Base-by-base conservation (phyloP, 2,888 invertebrate genomes). In the Caradrina kadenii region DNA sequence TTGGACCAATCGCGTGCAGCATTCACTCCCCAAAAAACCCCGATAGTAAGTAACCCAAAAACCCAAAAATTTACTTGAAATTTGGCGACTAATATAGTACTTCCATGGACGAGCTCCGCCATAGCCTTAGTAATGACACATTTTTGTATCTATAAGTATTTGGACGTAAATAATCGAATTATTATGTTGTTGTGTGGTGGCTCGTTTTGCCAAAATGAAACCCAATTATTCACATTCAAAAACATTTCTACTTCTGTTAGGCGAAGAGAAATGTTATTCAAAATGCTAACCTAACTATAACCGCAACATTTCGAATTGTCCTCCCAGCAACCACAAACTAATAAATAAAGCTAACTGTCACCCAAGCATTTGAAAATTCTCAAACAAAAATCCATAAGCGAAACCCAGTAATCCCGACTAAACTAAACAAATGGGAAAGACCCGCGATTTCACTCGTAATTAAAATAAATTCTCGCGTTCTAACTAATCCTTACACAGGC, bases 391-490 rank as follows among this genome's bases (percentile, higher is more conserved):
- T 48, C 55, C 21, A 22, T 69, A 61, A 75, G 31, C 63, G 48
- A 59, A 66, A 59, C 35, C 55, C 10, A 17, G 39, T 81, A 82
- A 82, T 76, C 79, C 79, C 11, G 11, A 53, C 69, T 81, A 79
- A 83, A 79, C 79, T 71, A 67, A 81, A 83, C 69, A 74, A 82
- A 82, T 76, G 62, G 72, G 62, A 15, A 17, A 58, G 73, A 76
- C 74, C 64, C 69, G 17, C 72, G 74, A 73, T 83, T 81, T 76
- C 60, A 54, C 68, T 77, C 68, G 86, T 87, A 91, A 91, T 90
- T 90, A 90, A 90, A 90, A 90, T 85, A 84, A 90, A 89, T 90
- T 87, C 87, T 84, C 71, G 65, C 70, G 69, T 81, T 80, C 80
- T 58, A 78, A 82, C 83, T 89, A 90, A 90, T 87, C 90, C 87